A percentile compares a stretch with the other conserved stretches of the same genome.
Conservation (phyloP, 2,888 invertebrate genomes). For the Aphidoletes aphidimyza region DNA sequence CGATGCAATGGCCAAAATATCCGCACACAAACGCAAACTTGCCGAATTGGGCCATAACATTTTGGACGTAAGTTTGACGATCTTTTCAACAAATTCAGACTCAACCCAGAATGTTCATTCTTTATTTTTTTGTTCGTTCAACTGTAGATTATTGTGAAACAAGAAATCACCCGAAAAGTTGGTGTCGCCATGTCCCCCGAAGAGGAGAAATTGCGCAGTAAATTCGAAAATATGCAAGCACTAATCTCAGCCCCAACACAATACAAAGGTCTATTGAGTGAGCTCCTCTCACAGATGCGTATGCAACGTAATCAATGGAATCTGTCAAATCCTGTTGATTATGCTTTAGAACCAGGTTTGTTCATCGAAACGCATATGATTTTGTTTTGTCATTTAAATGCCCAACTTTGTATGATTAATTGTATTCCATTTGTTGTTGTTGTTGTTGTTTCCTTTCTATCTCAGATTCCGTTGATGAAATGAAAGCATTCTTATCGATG, state of each 20-base stretch:
- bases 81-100: no score
- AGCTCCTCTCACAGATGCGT: conserved; percentile 87
- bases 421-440: neutral
- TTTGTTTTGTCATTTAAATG: no score
- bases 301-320: conserved; percentile 74
- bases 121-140: neutral
- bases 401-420: no score
- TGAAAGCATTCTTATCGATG: conserved; percentile 82
- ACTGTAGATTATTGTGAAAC: conserved; percentile 82
- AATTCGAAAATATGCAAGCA: conserved; percentile 85
- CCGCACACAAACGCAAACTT: conserved; percentile 83
- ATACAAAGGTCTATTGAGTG: conserved; percentile 91
- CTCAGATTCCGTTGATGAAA: conserved; percentile 74
- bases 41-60: conserved; percentile 85
- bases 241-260: conserved; percentile 92
- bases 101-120: neutral
- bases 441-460: neutral
- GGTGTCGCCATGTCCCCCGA: conserved; percentile 89
- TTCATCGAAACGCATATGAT: no score
- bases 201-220: conserved; percentile 88
- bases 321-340: conserved; percentile 73
- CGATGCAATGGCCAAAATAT: conserved; percentile 81
- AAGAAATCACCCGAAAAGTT: conserved; percentile 88
- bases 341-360: conserved; percentile 78
- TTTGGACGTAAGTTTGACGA: conserved; percentile 72